Conservation (phyloP, 2,113 vertebrate species). For the Petroica traversi region DNA sequence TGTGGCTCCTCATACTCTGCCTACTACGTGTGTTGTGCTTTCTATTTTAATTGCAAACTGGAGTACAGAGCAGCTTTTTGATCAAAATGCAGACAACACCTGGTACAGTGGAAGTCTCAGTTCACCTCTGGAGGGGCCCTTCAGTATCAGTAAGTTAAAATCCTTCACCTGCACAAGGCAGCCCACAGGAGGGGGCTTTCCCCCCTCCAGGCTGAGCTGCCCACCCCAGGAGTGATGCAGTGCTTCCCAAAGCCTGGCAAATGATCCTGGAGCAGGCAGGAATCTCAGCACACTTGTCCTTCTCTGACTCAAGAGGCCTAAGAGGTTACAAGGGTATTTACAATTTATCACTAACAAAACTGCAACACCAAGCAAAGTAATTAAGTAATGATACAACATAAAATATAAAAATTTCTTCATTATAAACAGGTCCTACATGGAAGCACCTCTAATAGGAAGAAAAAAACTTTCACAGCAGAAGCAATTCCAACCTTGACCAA, state of each 20-base stretch:
- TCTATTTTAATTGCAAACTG: neutral
- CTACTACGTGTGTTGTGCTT: neutral
- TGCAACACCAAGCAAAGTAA: neutral
- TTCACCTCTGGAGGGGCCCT: accelerated
- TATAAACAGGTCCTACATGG: neutral
- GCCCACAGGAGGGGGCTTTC: neutral
- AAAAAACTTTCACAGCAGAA: neutral
- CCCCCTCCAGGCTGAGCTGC: neutral
- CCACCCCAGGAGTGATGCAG: neutral
- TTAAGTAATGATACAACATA: neutral
- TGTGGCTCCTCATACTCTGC: neutral
- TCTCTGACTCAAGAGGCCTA: neutral
- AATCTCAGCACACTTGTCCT: neutral
- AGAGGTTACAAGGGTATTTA: neutral
- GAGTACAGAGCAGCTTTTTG: neutral
- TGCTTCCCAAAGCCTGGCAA: neutral
- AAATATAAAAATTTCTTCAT: neutral
- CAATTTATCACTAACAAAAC: neutral
- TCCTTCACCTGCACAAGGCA: neutral
- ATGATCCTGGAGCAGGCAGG: neutral
- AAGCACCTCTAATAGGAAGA: neutral
- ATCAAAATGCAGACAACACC: neutral
- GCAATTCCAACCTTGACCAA: neutral
- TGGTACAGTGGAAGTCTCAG: neutral
- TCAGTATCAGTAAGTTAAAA: accelerated